A percentile compares a stretch with the other conserved stretches of the same genome.
These are phyloP conservation scores for Ibidorhyncha struthersii DNA, from an alignment of 2,113 vertebrate species.

Conservation along the genomic window DNA sequence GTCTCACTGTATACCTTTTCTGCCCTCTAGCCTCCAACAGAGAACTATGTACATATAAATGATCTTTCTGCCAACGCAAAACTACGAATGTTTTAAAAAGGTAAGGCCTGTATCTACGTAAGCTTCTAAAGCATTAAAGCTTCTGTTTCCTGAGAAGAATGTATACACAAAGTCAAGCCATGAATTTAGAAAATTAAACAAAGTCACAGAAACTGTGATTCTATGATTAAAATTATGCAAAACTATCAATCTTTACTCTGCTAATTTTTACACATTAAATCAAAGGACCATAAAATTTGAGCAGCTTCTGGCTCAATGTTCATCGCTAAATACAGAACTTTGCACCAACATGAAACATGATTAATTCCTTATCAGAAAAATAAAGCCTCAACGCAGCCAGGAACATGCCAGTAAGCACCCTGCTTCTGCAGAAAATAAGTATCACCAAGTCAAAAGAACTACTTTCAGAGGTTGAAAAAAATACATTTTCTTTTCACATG, in stretches of 20 bases:
- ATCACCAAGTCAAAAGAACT: background rate
- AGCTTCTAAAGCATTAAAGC: background rate
- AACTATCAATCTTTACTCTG: background rate
- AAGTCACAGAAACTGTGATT: background rate
- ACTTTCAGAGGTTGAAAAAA: background rate
- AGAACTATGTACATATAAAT: background rate
- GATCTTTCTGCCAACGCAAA: background rate
- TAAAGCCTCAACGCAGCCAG: rapidly evolving
- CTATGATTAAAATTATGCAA: background rate
- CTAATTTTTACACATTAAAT: background rate
- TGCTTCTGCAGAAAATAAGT: background rate
- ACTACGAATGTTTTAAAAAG: background rate
- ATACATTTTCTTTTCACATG: background rate
- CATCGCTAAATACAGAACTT: background rate
- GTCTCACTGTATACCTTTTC: background rate
- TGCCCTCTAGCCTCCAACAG: background rate
- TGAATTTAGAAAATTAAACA: background rate
- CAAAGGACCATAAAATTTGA: background rate
- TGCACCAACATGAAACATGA: background rate
- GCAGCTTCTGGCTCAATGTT: background rate
- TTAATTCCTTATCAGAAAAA: background rate
- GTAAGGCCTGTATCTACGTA: background rate
- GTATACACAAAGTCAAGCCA: background rate
- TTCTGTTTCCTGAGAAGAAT: background rate
- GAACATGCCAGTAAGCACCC: background rate